Percentiles rank a stretch among this genome's conserved stretches.
phyloP scores from a whole-genome alignment of 2,797 vertebrate genomes.

The Micromesistius poutassou region DNA sequence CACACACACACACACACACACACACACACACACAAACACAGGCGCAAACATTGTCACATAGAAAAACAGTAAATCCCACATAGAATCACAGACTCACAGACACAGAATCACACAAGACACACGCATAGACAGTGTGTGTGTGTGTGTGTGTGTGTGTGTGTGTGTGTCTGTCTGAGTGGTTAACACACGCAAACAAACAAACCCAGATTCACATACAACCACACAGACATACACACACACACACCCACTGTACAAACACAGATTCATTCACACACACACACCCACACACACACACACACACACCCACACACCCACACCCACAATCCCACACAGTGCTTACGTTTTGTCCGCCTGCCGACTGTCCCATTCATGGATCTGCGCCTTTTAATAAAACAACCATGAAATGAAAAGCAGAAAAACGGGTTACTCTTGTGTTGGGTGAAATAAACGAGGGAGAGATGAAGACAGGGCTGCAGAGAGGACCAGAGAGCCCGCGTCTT shows the following conservation, averaged over 20 bases:
- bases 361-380: constrained; percentile 30
- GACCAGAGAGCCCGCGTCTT: constrained; percentile 23
- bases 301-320: constrained; percentile 10
- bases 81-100: too few relatives aligned
- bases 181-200: too few relatives aligned
- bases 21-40: neutral
- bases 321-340: constrained; percentile 41
- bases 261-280: constrained; percentile 23
- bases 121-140: too few relatives aligned
- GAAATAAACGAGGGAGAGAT: neutral
- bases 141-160: too few relatives aligned
- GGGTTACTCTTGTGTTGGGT: constrained; percentile 1
- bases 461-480: neutral
- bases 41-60: neutral
- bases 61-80: constrained; percentile 1
- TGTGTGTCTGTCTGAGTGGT: too few relatives aligned
- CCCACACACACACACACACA: constrained; percentile 13
- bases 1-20: neutral
- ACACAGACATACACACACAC: too few relatives aligned
- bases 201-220: too few relatives aligned
- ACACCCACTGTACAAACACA: too few relatives aligned
- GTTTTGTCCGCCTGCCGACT: constrained; percentile 31
- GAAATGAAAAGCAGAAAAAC: constrained; percentile 42
- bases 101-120: neutral
- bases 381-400: constrained; percentile 49